Evolutionary conservation across 2,888 invertebrate species (phyloP), one percentile per base, ranked within the genome.

Genomic region (Diadegma fenestrale): DNA sequence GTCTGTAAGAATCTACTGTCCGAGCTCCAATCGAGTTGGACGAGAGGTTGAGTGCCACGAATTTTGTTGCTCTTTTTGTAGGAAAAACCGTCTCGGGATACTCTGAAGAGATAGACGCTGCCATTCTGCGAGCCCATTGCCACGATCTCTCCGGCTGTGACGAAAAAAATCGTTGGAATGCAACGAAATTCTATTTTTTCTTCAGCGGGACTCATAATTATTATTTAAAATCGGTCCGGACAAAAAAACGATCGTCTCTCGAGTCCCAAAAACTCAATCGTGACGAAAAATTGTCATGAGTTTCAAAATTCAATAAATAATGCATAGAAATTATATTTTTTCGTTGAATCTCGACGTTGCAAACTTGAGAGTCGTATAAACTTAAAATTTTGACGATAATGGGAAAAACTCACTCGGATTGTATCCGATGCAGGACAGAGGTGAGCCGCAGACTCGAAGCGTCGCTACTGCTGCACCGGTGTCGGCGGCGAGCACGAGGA

Each of bases 71-170:
- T 97, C 92, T 98, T 98, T 92, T 98, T 97, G 94, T 98, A 98
- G 0, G 97, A 97, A 92, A 97, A 98, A 2, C 98, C 98, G 92
- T 98, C 98, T 69, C 98, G 96, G 14, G 97, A 97, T 4, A 98
- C 97, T 76, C 97, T 95, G 95, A 98, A 98, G 77, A 97, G 94
- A 92, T 97, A 97, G 64, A 97, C 95, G 90, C 97, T 97, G 48
- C 98, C 98, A 91, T 98, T 98, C 94, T 98, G 98, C 0, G 98
- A 98, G 1, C 98, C 98, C 92, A 98, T 97, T 5, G 98, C 98
- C 80, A 99, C 95, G 92, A 96, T 95, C 90, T 97, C 97, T 3
- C 98, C 98, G 91, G 97, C 98, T 98, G 94, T 84, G 94, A 94
- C 30, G 54, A 43, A 10, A 58, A n/a, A 43, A 77, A 63, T 37